These are phyloP conservation scores for Platygyra sinensis DNA, from an alignment of 64 coral and sea anemone species.

Conservation along the genomic window DNA sequence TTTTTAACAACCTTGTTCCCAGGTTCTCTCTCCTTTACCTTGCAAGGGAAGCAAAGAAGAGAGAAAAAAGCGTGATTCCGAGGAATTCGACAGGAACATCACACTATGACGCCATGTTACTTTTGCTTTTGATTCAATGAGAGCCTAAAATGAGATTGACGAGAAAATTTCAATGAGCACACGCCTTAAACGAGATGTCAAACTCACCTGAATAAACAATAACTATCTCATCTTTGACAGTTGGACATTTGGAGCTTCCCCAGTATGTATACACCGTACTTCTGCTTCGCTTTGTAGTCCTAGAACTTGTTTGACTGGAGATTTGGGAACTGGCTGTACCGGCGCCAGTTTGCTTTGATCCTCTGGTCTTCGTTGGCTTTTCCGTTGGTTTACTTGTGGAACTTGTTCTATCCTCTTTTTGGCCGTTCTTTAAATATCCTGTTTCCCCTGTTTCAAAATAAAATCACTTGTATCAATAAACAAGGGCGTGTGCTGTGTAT, in stretches of 20 bases:
- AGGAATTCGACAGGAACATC: too few species aligned
- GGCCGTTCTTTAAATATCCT: slow-evolving; percentile 13
- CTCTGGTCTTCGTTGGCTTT: not conserved
- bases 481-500: too few species aligned
- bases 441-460: not conserved
- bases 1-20: too few species aligned
- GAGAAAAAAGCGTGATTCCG: too few species aligned
- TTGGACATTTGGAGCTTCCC: not conserved
- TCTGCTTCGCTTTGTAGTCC: not conserved
- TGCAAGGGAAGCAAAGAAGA: too few species aligned
- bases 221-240: not conserved
- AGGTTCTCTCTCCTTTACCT: too few species aligned
- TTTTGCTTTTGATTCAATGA: too few species aligned
- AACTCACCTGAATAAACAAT: slow-evolving; percentile 33
- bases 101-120: too few species aligned
- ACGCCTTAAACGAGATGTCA: too few species aligned
- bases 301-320: not conserved
- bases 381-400: not conserved
- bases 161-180: not conserved
- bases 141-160: not conserved
- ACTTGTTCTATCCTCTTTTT: slow-evolving; percentile 1
- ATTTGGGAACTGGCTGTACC: not conserved
- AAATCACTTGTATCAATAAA: not conserved
- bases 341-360: not conserved
- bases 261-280: not conserved